These are phyloP conservation scores for Phyto melanocephala DNA, from an alignment of 2,888 invertebrate species.

Conservation along the genomic window DNA sequence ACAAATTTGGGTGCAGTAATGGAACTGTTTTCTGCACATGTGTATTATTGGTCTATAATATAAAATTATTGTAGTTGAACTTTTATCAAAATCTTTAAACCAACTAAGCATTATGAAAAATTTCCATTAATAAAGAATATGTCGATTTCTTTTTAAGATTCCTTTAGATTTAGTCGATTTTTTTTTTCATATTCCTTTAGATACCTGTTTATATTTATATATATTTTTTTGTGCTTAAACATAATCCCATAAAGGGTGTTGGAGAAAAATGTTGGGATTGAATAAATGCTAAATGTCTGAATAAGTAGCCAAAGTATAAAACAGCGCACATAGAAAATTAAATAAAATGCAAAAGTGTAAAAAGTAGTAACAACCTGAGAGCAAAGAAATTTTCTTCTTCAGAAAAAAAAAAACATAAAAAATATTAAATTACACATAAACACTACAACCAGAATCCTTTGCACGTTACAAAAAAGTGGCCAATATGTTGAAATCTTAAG, in stretches of 20 bases:
- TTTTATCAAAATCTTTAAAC: too few relatives aligned
- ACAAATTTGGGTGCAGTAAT: too few relatives aligned
- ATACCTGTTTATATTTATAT: too few relatives aligned
- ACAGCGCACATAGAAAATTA: background rate
- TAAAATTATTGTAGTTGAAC: too few relatives aligned
- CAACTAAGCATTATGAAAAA: too few relatives aligned
- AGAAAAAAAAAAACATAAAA: constrained; percentile 1
- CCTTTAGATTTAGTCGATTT: too few relatives aligned
- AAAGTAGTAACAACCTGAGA: constrained; percentile 32
- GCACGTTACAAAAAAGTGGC: background rate
- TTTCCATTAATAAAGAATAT: too few relatives aligned
- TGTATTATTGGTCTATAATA: too few relatives aligned
- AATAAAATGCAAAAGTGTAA: background rate
- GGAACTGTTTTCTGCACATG: too few relatives aligned
- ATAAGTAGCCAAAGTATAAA: constrained; percentile 18
- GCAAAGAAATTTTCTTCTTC: background rate
- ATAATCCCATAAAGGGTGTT: background rate
- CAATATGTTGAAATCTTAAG: background rate
- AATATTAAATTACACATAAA: constrained; percentile 24
- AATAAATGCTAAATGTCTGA: constrained; percentile 20
- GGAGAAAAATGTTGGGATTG: background rate
- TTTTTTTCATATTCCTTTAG: too few relatives aligned
- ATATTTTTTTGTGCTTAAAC: background rate
- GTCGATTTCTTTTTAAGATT: too few relatives aligned
- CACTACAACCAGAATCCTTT: background rate